Evolutionary conservation across 1,140 invertebrate genomes (phyloP).

Genomic region (Drosophila tsacasi): DNA sequence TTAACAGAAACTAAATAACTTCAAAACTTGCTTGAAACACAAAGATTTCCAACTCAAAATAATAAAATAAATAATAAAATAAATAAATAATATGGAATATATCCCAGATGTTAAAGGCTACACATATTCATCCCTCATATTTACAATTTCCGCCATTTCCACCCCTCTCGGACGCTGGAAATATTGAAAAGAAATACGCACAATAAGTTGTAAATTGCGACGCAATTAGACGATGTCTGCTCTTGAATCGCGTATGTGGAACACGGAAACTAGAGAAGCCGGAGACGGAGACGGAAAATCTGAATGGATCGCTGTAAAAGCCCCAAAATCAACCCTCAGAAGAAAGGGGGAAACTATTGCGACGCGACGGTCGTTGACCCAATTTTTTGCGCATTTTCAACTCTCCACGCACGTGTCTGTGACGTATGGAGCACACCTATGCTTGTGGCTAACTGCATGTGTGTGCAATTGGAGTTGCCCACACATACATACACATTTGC

Average conservation of each 20-base stretch:
- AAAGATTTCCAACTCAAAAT: background rate
- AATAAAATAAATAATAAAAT: too few species aligned
- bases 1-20: background rate
- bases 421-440: conserved; percentile 4
- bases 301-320: conserved; percentile 13
- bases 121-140: conserved; percentile 1
- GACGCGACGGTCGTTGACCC: conserved; percentile 77
- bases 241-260: conserved; percentile 33
- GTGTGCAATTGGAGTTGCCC: conserved; percentile 10
- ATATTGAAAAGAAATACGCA: conserved; percentile 37
- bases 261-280: conserved; percentile 5
- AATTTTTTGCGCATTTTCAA: conserved; percentile 65
- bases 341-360: conserved; percentile 55
- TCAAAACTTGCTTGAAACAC: background rate
- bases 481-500: background rate
- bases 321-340: conserved; percentile 37
- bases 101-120: background rate
- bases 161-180: background rate
- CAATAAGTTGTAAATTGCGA: conserved; percentile 39
- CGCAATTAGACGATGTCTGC: conserved; percentile 50
- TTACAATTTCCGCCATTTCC: background rate
- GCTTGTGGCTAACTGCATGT: background rate
- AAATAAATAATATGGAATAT: too few species aligned
- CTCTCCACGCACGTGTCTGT: conserved; percentile 48
- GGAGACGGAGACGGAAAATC: conserved; percentile 10